These are phyloP conservation scores for Ceratoteleas bidentatus DNA, from an alignment of 1,140 invertebrate species.

Conservation along the genomic window DNA sequence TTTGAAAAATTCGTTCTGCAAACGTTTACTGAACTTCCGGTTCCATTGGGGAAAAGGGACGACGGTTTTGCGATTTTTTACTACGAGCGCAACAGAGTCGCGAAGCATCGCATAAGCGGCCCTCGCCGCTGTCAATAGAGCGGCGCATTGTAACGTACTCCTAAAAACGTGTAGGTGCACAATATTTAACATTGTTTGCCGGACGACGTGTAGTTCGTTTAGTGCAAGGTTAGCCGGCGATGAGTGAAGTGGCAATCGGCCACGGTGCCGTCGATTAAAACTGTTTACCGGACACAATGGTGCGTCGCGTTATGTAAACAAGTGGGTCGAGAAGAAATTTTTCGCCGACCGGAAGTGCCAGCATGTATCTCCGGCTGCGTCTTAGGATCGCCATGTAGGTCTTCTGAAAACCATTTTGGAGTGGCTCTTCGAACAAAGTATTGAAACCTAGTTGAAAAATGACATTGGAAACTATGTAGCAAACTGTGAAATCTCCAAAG, in stretches of 20 bases:
- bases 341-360: neutral
- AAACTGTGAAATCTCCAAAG: too few relatives aligned
- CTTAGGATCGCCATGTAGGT: conserved; percentile 28
- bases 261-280: conserved; percentile 66
- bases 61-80: neutral
- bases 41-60: too few relatives aligned
- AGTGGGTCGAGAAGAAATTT: conserved; percentile 2
- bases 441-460: too few relatives aligned
- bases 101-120: too few relatives aligned
- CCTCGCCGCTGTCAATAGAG: neutral
- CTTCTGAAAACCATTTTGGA: neutral
- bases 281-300: conserved; percentile 50
- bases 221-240: conserved; percentile 80
- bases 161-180: conserved; percentile 56
- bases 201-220: conserved; percentile 74
- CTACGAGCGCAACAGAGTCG: neutral
- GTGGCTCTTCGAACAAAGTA: neutral
- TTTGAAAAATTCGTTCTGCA: too few relatives aligned
- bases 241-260: conserved; percentile 75
- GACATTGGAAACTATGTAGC: too few relatives aligned
- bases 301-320: conserved; percentile 50
- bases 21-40: too few relatives aligned
- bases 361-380: conserved; percentile 24
- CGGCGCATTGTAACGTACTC: conserved; percentile 13
- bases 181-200: conserved; percentile 69